Percentiles rank a stretch among this genome's conserved stretches.
Conservation (phyloP, 2,113 vertebrate species). For the Alethe castanea region DNA sequence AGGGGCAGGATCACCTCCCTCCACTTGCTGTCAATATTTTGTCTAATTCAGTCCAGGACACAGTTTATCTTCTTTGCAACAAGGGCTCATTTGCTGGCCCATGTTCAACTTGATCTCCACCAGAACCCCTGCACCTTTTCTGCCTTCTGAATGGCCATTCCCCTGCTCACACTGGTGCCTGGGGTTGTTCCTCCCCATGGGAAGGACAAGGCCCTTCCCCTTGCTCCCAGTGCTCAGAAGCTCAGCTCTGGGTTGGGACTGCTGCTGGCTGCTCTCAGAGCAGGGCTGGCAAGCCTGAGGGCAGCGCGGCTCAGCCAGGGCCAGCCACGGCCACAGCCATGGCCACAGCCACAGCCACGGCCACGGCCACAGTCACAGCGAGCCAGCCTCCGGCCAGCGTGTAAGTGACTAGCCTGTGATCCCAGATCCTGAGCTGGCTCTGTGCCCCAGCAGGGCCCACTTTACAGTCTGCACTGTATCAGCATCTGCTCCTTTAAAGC, state of each 20-base stretch:
- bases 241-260: not conserved
- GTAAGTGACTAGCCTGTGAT: too few species aligned
- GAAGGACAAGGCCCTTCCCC: not conserved
- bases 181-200: not conserved
- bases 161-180: not conserved
- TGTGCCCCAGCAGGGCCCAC: not conserved
- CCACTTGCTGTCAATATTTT: not conserved
- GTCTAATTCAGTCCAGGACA: not conserved
- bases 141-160: fast-evolving
- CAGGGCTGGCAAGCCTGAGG: not conserved
- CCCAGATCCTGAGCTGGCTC: not conserved
- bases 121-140: not conserved
- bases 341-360: not conserved
- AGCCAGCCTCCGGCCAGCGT: not conserved
- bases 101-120: not conserved
- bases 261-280: not conserved
- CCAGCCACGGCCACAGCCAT: not conserved
- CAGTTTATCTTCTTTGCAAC: not conserved
- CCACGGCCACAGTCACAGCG: not conserved
- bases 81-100: not conserved
- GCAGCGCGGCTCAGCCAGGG: not conserved
- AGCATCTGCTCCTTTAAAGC: not conserved
- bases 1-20: not conserved
- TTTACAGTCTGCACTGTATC: not conserved
- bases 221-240: not conserved